Evolutionary conservation across 2,888 invertebrate species (phyloP).

Genomic region (Dryomyza anilis): DNA sequence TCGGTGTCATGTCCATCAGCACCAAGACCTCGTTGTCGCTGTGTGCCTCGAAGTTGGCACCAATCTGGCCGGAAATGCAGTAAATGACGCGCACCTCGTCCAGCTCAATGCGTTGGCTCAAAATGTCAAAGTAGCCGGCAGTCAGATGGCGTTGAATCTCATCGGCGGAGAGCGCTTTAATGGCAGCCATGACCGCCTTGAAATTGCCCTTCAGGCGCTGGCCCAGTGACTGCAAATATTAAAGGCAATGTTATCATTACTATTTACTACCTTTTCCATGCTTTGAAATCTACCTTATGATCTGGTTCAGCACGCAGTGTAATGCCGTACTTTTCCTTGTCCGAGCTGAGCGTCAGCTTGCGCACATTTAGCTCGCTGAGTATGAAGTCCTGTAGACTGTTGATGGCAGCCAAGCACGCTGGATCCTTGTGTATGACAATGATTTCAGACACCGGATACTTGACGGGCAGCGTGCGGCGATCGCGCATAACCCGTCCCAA

Average conservation of each 20-base stretch:
- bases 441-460: conserved; percentile 95
- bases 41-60: conserved; percentile 83
- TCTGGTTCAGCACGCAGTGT: conserved; percentile 92
- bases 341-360: conserved; percentile 80
- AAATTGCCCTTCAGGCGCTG: conserved; percentile 87
- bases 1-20: conserved; percentile 85
- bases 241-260: no score
- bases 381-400: conserved; percentile 82
- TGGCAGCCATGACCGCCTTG: conserved; percentile 81
- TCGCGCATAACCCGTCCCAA: conserved; percentile 92
- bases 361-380: conserved; percentile 92
- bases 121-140: conserved; percentile 73
- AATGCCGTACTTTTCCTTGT: conserved; percentile 92
- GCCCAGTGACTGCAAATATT: conserved; percentile 65
- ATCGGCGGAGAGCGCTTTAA: conserved; percentile 77
- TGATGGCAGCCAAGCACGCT: conserved; percentile 77
- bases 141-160: conserved; percentile 78
- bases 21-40: conserved; percentile 89
- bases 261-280: neutral
- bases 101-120: conserved; percentile 77
- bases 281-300: conserved; percentile 67
- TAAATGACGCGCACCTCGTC: conserved; percentile 80
- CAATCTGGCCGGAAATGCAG: conserved; percentile 56
- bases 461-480: conserved; percentile 89
- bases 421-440: conserved; percentile 90